phyloP scores from a whole-genome alignment of 2,113 vertebrate genomes.

The Psettodes erumei region DNA sequence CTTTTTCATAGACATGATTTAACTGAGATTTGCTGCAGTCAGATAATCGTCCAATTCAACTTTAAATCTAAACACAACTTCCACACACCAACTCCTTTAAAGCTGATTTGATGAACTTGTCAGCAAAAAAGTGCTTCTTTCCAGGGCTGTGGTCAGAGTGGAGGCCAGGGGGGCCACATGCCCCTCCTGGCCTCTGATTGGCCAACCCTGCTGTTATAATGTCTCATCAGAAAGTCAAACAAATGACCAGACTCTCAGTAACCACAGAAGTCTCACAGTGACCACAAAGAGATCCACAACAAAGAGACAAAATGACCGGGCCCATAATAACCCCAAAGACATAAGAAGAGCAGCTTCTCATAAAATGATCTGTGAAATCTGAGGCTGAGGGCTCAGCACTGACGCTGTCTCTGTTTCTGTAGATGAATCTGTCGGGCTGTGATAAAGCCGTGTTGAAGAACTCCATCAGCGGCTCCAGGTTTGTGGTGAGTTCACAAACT shows the following conservation, averaged over 20 bases:
- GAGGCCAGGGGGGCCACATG: too few species aligned
- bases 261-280: too few species aligned
- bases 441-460: slow-evolving; percentile 89
- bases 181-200: too few species aligned
- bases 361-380: too few species aligned
- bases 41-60: not conserved
- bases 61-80: not conserved
- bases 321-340: too few species aligned
- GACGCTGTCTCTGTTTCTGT: slow-evolving; percentile 16
- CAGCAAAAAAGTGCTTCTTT: too few species aligned
- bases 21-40: not conserved
- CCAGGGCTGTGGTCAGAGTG: too few species aligned
- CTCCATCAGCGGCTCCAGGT: slow-evolving; percentile 89
- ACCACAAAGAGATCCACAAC: not conserved
- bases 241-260: not conserved
- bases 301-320: not conserved
- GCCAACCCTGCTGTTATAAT: too few species aligned
- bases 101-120: too few species aligned
- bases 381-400: not conserved
- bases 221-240: not conserved
- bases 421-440: slow-evolving; percentile 90
- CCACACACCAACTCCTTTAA: not conserved
- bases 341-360: too few species aligned
- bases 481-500: slow-evolving; percentile 88
- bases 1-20: not conserved